Evolutionary conservation across 37 sponge, comb jelly and placozoan species (phyloP).

Genomic region (Chondrosia reniformis): DNA sequence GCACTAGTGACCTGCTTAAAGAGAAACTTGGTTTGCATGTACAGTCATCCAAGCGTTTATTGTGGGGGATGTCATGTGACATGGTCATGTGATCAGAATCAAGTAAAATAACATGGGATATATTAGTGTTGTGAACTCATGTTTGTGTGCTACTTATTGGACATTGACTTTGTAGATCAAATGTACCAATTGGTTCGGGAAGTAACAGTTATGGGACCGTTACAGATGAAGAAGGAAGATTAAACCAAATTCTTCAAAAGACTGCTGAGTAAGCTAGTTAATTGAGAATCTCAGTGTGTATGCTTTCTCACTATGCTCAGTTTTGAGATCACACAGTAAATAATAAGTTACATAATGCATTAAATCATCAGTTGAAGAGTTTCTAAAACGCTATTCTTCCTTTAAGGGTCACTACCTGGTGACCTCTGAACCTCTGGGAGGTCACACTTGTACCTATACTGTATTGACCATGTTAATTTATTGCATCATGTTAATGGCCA

Average conservation of each 20-base stretch:
- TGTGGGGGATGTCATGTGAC: too few species aligned
- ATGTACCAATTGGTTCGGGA: background rate
- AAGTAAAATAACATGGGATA: background rate
- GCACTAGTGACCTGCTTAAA: too few species aligned
- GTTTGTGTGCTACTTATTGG: background rate
- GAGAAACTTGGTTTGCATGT: too few species aligned
- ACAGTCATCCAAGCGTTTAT: too few species aligned
- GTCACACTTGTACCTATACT: background rate
- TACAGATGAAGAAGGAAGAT: slow-evolving; percentile 4
- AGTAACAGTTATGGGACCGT: background rate
- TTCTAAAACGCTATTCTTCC: too few species aligned
- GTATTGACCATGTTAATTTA: background rate
- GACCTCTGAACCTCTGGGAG: too few species aligned
- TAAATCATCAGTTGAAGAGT: too few species aligned
- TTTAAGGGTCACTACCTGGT: too few species aligned
- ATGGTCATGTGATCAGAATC: too few species aligned
- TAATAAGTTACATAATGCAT: too few species aligned
- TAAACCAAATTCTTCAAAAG: slow-evolving; percentile 14
- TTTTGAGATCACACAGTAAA: too few species aligned
- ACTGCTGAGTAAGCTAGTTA: slow-evolving; percentile 7
- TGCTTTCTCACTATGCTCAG: background rate
- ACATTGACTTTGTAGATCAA: background rate
- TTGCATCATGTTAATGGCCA: background rate
- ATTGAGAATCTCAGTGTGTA: background rate
- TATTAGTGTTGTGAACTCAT: background rate